Evolutionary conservation across 2,888 invertebrate species (phyloP).

Genomic region (Drosophila anomalata): DNA sequence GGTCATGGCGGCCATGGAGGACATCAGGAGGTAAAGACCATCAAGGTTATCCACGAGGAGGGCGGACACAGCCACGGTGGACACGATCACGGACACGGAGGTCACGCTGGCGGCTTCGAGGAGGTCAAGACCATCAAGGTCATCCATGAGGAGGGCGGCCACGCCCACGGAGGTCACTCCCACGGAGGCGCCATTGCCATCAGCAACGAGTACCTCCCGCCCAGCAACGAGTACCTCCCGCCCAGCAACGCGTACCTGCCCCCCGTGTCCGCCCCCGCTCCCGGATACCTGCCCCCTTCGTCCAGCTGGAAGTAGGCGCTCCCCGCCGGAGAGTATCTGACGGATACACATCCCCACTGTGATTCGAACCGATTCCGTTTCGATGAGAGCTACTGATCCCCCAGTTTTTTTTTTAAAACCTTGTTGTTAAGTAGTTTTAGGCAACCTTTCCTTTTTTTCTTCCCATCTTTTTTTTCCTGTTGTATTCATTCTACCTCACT

Average conservation of each 20-base stretch:
- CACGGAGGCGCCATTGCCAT: slow-evolving; percentile 18
- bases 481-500: slow-evolving; percentile 23
- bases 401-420: slow-evolving; percentile 3
- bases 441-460: slow-evolving; percentile 37
- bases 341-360: slow-evolving; percentile 38
- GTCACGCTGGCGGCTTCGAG: slow-evolving; percentile 12
- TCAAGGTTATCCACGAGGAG: slow-evolving; percentile 45
- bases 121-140: slow-evolving; percentile 48
- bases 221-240: slow-evolving; percentile 54
- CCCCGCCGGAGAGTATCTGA: neutral
- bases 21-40: slow-evolving; percentile 39
- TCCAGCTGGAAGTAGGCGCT: slow-evolving; percentile 64
- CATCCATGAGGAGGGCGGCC: slow-evolving; percentile 46
- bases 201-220: slow-evolving; percentile 28
- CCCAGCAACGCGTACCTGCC: slow-evolving; percentile 60
- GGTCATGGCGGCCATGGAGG: slow-evolving; percentile 34
- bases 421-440: slow-evolving; percentile 69
- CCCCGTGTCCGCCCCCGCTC: slow-evolving; percentile 54
- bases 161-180: slow-evolving; percentile 16
- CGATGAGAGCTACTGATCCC: slow-evolving; percentile 27
- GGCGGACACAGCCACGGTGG: slow-evolving; percentile 34
- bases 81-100: slow-evolving; percentile 10
- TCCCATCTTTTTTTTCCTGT: slow-evolving; percentile 41
- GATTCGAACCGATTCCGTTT: slow-evolving; percentile 49
- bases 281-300: slow-evolving; percentile 68